Percentiles rank a stretch among this genome's conserved stretches.
These are phyloP conservation scores for Dicrostonyx torquatus DNA, from an alignment of 2,797 vertebrate species.

Conservation along the genomic window DNA sequence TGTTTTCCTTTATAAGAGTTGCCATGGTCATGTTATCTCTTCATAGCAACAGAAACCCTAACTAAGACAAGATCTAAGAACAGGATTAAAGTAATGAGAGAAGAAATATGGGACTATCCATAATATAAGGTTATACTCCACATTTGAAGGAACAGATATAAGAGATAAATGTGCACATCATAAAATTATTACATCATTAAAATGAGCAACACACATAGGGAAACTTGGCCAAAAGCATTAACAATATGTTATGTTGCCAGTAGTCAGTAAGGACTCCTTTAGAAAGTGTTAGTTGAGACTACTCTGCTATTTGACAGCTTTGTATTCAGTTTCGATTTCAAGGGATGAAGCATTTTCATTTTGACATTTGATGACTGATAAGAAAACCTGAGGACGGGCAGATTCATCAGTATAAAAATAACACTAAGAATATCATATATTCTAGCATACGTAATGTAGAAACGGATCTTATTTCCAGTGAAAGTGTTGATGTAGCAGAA, in stretches of 20 bases:
- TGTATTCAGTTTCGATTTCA: conserved; percentile 25
- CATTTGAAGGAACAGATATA: conserved; percentile 36
- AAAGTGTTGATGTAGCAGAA: conserved; percentile 69
- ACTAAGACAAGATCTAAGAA: neutral
- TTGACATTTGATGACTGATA: conserved; percentile 42
- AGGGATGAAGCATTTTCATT: conserved; percentile 27
- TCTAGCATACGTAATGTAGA: conserved; percentile 23
- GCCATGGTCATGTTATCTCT: neutral
- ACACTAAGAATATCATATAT: conserved; percentile 34
- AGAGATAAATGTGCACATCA: neutral
- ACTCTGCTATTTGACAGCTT: conserved; percentile 9
- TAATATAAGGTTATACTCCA: neutral
- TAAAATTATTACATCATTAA: neutral
- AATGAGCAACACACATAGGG: neutral
- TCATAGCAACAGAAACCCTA: neutral
- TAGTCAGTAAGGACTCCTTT: neutral
- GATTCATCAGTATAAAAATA: conserved; percentile 21
- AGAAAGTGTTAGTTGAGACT: conserved; percentile 30
- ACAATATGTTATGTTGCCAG: neutral
- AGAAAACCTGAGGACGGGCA: conserved; percentile 27
- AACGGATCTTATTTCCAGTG: conserved; percentile 57
- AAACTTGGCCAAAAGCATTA: conserved; percentile 46
- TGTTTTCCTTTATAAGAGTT: neutral
- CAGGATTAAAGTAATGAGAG: neutral
- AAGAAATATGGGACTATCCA: neutral